Conservation (phyloP, 1,140 invertebrate species). For the Zelostemma sp. region DNA sequence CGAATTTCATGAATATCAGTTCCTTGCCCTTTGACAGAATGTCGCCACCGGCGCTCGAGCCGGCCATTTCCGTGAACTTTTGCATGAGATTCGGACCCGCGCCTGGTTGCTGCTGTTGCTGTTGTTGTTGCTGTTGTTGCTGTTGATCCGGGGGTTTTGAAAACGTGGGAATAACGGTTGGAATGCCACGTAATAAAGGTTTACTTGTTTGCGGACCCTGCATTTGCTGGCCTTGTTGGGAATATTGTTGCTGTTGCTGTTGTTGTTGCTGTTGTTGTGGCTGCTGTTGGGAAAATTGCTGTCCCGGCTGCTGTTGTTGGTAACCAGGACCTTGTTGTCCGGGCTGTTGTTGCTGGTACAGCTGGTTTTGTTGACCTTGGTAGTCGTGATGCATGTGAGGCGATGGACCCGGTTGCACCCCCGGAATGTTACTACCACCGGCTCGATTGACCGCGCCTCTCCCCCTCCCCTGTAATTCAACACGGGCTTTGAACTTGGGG, state of each 20-base stretch:
- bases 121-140: conserved; percentile 41
- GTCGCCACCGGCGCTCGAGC: conserved; percentile 82
- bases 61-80: conserved; percentile 82
- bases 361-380: conserved; percentile 55
- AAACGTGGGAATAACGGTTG: conserved; percentile 74
- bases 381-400: conserved; percentile 41
- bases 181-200: conserved; percentile 70
- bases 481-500: not conserved
- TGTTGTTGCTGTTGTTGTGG: conserved; percentile 61
- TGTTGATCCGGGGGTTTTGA: conserved; percentile 29
- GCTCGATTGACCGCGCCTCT: conserved; percentile 69
- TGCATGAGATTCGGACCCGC: conserved; percentile 81
- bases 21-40: conserved; percentile 92
- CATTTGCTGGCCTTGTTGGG: conserved; percentile 44
- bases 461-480: conserved; percentile 71
- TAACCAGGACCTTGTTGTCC: conserved; percentile 54
- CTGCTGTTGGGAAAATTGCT: conserved; percentile 37
- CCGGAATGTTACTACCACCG: conserved; percentile 75
- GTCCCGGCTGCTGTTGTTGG: conserved; percentile 54
- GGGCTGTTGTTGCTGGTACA: conserved; percentile 57
- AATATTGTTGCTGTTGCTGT: conserved; percentile 56
- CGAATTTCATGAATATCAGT: conserved; percentile 92
- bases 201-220: conserved; percentile 54
- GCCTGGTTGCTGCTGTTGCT: conserved; percentile 51
- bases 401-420: conserved; percentile 62